Evolutionary conservation across 2,888 invertebrate genomes (phyloP), one percentile per base, ranked within the genome.

Genomic region (Chrysolina americana): DNA sequence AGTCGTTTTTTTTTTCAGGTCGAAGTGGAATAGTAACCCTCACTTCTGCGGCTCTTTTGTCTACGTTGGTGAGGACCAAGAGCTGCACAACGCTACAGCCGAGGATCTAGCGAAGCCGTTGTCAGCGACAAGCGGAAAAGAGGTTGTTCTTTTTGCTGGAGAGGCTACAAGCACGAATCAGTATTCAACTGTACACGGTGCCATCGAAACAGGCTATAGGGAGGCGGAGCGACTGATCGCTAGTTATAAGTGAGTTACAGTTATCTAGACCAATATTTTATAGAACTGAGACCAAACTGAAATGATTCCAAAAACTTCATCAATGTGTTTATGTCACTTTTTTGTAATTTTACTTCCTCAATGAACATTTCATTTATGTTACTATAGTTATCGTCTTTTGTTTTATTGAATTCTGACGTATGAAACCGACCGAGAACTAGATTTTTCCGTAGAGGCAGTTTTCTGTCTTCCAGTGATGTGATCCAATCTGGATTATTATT

Each of bases 11-110:
- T 59, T 70, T 84, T 86, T 72, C 85, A 94, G 94, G 80, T 93
- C 95, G 0, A 89, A 88, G 2, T 96, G 96, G 96, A 90, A 89
- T 76, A 89, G 89, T 0, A 92, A 95, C 87, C 91, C 91, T 0
- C 91, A 90, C 86, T 92, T 93, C 6, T 89, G 91, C 63, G 96
- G 96, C 1, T 92, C 93, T 0, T 96, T 96, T 85, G 90, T 91
- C 2, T 93, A 89, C 85, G 89, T 91, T 80, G 91, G 91, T 77
- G 80, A 91, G 56, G 83, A 88, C 8, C 87, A 90, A 0, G 91
- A 92, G 36, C 83, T 86, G 56, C 82, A 89, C 73, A 89, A 91
- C 2, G 87, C 89, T n/a, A 88, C 89, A 21, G 88, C 91, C 4
- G 84, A 85, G 3, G 89, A 91, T 80, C 87, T 94, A 41, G 91